These are phyloP conservation scores for Chrysolina americana DNA, from an alignment of 2,888 invertebrate species.

Conservation along the genomic window DNA sequence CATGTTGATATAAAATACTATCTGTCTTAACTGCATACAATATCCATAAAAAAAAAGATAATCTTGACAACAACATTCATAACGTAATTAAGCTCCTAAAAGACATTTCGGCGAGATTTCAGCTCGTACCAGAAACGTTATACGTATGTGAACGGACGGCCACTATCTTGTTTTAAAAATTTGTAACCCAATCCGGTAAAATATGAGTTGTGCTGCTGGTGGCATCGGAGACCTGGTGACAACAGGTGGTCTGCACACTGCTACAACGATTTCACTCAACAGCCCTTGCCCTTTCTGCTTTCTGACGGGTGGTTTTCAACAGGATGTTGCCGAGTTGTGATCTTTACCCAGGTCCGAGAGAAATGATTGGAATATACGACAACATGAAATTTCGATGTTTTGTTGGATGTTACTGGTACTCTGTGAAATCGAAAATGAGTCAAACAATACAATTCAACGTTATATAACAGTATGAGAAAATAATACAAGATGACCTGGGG, in stretches of 20 bases:
- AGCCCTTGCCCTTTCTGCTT: conserved; percentile 36
- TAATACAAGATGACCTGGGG: too few relatives aligned
- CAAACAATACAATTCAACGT: too few relatives aligned
- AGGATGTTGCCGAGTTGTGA: conserved; percentile 29
- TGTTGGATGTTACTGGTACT: too few relatives aligned
- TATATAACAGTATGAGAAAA: too few relatives aligned
- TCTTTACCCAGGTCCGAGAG: background rate
- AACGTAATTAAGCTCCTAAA: conserved; percentile 5
- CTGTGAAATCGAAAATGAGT: too few relatives aligned
- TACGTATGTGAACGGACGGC: conserved; percentile 39
- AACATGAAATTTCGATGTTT: too few relatives aligned
- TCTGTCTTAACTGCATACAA: background rate
- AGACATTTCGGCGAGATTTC: conserved; percentile 5
- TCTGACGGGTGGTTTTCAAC: conserved; percentile 30
- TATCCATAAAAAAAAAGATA: background rate
- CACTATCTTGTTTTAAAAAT: conserved; percentile 34
- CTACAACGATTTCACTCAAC: conserved; percentile 40
- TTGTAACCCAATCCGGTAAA: conserved; percentile 46
- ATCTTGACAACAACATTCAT: background rate
- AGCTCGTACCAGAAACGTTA: conserved; percentile 36
- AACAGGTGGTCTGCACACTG: conserved; percentile 52
- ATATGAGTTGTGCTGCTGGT: conserved; percentile 43
- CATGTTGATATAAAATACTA: too few relatives aligned
- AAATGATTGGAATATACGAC: too few relatives aligned
- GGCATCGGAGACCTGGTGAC: conserved; percentile 33